Base-by-base conservation (phyloP, 2,888 invertebrate genomes). In the Drosophila neutralis region DNA sequence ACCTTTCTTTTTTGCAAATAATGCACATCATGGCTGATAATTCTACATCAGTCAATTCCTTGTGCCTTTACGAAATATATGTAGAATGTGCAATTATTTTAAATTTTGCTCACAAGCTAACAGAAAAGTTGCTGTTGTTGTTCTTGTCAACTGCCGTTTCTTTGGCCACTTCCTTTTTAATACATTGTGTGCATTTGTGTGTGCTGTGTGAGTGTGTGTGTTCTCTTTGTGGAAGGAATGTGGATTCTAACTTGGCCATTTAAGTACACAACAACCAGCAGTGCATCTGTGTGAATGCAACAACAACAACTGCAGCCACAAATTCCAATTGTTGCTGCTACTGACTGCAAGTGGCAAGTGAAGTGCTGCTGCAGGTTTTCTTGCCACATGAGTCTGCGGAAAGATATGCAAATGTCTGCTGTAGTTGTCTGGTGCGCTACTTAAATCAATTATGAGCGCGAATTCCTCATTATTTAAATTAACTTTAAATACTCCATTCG, bases 381-480 rank as follows among this genome's bases (percentile, higher is more conserved):
- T 61, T 64, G 42, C 49, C 48, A 52, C 59, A 40, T 51, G 38
- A 65, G 40, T 54, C 36, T 71, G 76, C 71, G 61, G 75, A 73
- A 78, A 87, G 87, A 82, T 87, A 83, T 89, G 85, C 79, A 79
- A 87, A 85, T 83, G 68, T 61, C 24, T 56, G 66, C 33, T 71
- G 49, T 49, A 63, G 38, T 52, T 70, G 72, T 51, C 51, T 76
- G 76, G 51, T 76, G 85, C 76, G 70, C 80, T 85, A 87, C 83
- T 84, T 88, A 87, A 90, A 90, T 84, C 89, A 91, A 90, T 91
- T 91, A 91, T 84, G 73, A 73, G 82, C 80, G 83, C 83, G 77
- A 82, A 90, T 83, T 89, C 74, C 85, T 85, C 90, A 90, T 91
- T 86, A 89, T 89, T 89, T 76, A 88, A 89, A 91, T 89, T 83